Base-by-base conservation (phyloP, 2,113 vertebrate genomes). In the Mustela lutreola region DNA sequence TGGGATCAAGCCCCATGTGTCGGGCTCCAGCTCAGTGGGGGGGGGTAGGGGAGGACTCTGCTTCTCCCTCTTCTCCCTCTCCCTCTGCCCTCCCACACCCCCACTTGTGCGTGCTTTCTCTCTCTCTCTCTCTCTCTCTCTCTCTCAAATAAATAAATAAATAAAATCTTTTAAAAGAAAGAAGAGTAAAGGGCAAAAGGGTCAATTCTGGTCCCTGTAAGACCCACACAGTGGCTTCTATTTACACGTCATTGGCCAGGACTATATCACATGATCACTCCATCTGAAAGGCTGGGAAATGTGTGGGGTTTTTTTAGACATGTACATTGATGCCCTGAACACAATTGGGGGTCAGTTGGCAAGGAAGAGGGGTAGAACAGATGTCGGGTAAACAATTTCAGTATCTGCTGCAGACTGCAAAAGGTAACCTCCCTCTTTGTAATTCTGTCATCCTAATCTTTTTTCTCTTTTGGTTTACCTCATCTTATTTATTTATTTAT, bases 371-470 rank as follows among this genome's bases (percentile, higher is more conserved):
- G 22, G 63, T 19, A 73, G 9, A 86, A 85, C 3, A 93, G 86
- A 82, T 78, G 36, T 71, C 91, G 45, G 45, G 24, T 18, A 62
- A 78, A 71, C 50, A 36, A 58, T 83, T 26, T 45, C 24, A 91
- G 8, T 48, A 81, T 85, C 42, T 70, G n/a, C 21, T 62, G 83
- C 53, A 84, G 60, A 53, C 33, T 45, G 6, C 39, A 84, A 87
- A 78, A 95, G n/a, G 33, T 60, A 85, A 85, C 12, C 48, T 91
- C 65, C 16, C 19, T 62, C 83, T 76, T 67, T 75, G 76, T 93
- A 95, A 89, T 84, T 92, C 50, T 92, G 5, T 53, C 24, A 85
- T 73, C 84, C 58, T 78, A 87, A 71, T 33, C 36, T 90, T 90
- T 21, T 88, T 73, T 48, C 76, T 75, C 53, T 75, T 91, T 93